Evolutionary conservation across 2,113 vertebrate species (phyloP), one percentile per base, ranked within the genome.

Genomic region (Parus major): DNA sequence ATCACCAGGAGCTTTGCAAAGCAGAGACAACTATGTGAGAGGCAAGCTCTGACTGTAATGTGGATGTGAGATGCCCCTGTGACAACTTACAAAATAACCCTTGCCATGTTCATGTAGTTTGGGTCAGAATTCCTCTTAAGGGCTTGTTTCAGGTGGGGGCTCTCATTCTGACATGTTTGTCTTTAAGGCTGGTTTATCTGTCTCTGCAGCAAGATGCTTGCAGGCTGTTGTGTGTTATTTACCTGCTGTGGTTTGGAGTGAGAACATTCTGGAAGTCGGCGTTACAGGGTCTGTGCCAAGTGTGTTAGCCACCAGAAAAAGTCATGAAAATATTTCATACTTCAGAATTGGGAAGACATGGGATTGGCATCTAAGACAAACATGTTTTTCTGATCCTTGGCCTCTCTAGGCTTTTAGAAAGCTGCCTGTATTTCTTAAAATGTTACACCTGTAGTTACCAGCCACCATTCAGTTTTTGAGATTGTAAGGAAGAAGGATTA

Each of bases 101-200:
- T 69, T 39, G 39, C 33, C 46, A 12, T 2, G 11, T 33, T 68
- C 33, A 15, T 0, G 0, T 65, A 46, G 12, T 9, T 29, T 28
- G 64, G 41, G 20, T 12, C 52, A 55, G 75, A 90, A 75, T 68
- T 78, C 55, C 22, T 78, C 56, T 47, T 7, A 42, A 71, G 65
- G 56, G 11, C 53, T 44, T 47, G 12, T 47, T 68, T 44, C 47
- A 60, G 60, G 25, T 22, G 28, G 35, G 22, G 55, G 0, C 50
- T 56, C 57, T 35, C 9, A 5, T 6, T 75, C 42, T 81, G 50
- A 42, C 15, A 16, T 21, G 0, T 63, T 69, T 36, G 16, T 41
- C 52, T 63, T 29, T 20, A 33, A 47, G 56, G 50, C 36, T 39
- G 14, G 19, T 65, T 88, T 56, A 35, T 76, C 42, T n/a, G 16